Evolutionary conservation across 2,888 invertebrate genomes (phyloP), one percentile per base, ranked within the genome.

Genomic region (Agrochola circellaris): DNA sequence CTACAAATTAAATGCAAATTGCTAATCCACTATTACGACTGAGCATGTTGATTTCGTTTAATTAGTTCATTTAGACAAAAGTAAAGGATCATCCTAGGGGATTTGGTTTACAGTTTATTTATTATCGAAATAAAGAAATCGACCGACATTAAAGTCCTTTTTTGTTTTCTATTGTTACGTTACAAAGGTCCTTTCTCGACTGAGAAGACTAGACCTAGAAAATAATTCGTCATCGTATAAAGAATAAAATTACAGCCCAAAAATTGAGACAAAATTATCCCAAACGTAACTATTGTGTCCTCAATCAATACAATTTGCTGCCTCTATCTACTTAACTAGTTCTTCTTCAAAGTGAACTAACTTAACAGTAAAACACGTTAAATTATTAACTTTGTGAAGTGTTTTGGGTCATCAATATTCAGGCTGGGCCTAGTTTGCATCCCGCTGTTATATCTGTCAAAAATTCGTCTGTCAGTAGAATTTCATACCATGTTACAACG

Each of bases 1-100:
- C 58, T 51, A 74, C 77, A 83, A 86, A 88, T 76, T 77, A 79
- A 83, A 86, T 86, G 86, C 75, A 88, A 86, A 88, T 88, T 67
- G 67, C 86, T 69, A 74, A 75, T 84, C 58, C 8, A 69, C 69
- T 70, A 78, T 83, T 83, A 65, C 66, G 60, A 34, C 84, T 78
- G 66, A 73, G 30, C 77, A 77, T 62, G 65, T 69, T 76, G 78
- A 79, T 84, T 79, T 71, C 38, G 54, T 45, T 71, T 85, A 81
- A 81, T 81, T 85, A 73, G 61, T 81, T 72, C 65, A 66, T 81
- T 84, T 73, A n/a, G 26, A 42, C 8, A n/a, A 30, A 56, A 81
- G 42, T 81, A 81, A 42, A 42, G 54, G 34, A 72, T 61, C 65
- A 23, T 72, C 66, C 56, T 34, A 1, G 1, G 64, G 62, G 67